Base-by-base conservation (phyloP, 1,140 invertebrate genomes). In the Zaprionus capensis region DNA sequence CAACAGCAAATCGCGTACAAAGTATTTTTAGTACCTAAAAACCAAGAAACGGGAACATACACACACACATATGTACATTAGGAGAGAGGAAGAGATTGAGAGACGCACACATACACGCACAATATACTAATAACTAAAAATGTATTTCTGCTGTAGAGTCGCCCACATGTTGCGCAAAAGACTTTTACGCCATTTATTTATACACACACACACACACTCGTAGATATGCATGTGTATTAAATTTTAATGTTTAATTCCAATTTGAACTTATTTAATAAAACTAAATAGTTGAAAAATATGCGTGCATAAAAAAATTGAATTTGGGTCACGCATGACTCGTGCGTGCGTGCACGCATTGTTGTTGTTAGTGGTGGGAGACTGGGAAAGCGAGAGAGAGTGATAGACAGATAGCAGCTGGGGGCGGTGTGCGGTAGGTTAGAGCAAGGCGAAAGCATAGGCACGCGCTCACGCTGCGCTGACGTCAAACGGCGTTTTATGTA, bases 11-110 rank as follows among this genome's bases (percentile, higher is more conserved):
- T 70, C 84, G 83, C 84, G 80, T 81, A 81, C 78, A 72, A 83
- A 68, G 84, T 87, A 87, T 87, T 87, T 87, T 87, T 87, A 88
- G 84, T 87, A 84, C 53, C 46, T 64, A 53, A 61, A 77, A 87
- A 72, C 76, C 70, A 57, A 64, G 59, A 64, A 71, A 65, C 66
- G 79, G 77, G 70, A 80, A 73, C 83, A 69, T 70, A 71, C 46
- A 63, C 58, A 71, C 51, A 78, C 53, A 44, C 28, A 58, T 2
- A 41, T 5, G 7, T 12, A 34, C 2, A 24, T 26, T 31, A 28
- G 28, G 2, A 31, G 20, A 22, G 46, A 49, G 46, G 5, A 17
- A 12, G 24, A 46, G 12, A 12, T 11, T 22, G 46, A 22, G 46
- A 22, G 46, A 22, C 51, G 51, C 38, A 46, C 31, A 61, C 26